These are phyloP conservation scores for Hippopotamyrus pictus DNA, from an alignment of 2,797 vertebrate species.

Conservation along the genomic window DNA sequence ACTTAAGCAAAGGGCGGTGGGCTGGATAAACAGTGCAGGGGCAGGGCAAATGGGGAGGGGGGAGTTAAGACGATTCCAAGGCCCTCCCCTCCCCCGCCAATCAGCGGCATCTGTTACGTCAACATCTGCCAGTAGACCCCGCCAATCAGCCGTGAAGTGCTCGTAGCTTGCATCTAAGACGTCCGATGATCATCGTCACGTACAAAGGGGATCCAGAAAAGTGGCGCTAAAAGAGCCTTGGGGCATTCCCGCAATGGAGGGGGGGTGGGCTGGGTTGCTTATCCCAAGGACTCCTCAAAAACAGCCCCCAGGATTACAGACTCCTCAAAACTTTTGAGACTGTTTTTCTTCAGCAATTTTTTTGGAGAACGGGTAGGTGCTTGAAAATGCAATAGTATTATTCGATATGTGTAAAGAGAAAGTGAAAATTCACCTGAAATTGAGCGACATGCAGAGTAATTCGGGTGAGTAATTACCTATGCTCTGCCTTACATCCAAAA, in stretches of 20 bases:
- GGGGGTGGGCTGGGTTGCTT: neutral
- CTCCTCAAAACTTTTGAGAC: neutral
- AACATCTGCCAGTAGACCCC: neutral
- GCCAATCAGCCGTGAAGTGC: neutral
- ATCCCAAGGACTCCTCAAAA: neutral
- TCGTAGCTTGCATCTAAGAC: neutral
- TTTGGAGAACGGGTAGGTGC: neutral
- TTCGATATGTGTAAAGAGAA: neutral
- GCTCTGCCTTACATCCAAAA: slow-evolving; percentile 25
- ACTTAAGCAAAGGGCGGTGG: neutral
- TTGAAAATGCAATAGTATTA: neutral
- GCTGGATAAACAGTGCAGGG: neutral
- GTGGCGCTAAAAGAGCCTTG: neutral
- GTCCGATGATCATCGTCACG: neutral
- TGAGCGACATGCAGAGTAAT: neutral
- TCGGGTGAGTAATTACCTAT: slow-evolving; percentile 26
- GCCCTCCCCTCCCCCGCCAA: neutral
- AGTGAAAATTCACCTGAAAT: neutral
- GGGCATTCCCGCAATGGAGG: neutral
- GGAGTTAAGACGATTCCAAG: neutral
- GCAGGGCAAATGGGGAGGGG: neutral
- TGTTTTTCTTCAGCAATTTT: neutral
- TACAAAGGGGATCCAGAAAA: neutral
- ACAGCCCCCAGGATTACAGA: neutral
- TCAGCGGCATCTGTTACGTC: neutral